A percentile compares a stretch with the other conserved stretches of the same genome.
phyloP scores from a whole-genome alignment of 2,113 vertebrate species.

The Zosterops lateralis region DNA sequence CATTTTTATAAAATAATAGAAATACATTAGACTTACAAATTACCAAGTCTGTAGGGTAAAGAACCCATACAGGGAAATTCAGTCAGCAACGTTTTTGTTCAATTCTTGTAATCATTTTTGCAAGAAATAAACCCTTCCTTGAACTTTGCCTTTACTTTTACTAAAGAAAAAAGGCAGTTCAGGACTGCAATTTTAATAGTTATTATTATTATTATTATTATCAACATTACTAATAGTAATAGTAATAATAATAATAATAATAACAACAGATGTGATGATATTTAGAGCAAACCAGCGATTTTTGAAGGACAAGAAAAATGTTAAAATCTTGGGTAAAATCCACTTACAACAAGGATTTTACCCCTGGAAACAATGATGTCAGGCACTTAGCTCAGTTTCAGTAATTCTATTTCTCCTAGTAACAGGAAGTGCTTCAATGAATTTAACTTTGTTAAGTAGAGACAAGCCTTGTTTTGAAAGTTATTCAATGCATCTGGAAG shows the following conservation, averaged over 20 bases:
- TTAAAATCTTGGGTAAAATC: neutral
- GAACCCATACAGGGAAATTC: neutral
- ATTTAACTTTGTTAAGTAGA: neutral
- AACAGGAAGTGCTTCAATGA: neutral
- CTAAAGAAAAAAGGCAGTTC: neutral
- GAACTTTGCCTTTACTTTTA: neutral
- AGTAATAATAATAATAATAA: neutral
- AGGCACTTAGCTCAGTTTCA: neutral
- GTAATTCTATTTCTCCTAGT: constrained; percentile 14
- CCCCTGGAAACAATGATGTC: neutral
- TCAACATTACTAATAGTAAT: no score
- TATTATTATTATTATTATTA: neutral
- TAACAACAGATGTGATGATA: neutral
- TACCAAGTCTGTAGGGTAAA: neutral
- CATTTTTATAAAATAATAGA: neutral
- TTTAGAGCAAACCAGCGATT: neutral
- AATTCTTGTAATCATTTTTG: neutral
- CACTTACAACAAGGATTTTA: neutral
- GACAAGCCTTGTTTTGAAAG: neutral
- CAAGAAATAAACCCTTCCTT: neutral
- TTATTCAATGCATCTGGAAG: neutral
- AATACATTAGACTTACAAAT: neutral
- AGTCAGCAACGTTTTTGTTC: neutral
- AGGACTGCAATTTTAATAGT: neutral
- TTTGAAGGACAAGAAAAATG: neutral